These are phyloP conservation scores for Acanthiza pusilla DNA, from an alignment of 2,797 vertebrate genomes.

Conservation along the genomic window DNA sequence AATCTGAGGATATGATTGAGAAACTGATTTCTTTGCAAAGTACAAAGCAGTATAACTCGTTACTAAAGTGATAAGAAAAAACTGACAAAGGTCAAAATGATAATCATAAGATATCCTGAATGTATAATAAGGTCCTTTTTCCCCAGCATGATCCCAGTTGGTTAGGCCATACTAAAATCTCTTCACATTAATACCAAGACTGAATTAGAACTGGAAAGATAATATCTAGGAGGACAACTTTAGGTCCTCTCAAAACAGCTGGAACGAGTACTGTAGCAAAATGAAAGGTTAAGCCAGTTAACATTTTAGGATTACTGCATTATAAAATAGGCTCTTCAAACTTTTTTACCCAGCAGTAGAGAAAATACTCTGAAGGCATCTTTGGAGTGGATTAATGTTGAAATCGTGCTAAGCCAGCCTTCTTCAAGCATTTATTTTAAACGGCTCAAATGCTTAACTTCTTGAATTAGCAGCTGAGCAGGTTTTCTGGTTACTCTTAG, in stretches of 20 bases:
- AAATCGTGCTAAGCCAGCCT: slow-evolving; percentile 6
- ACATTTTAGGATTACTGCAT: background rate
- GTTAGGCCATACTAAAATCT: background rate
- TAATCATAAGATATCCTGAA: background rate
- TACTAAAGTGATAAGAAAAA: background rate
- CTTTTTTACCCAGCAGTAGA: background rate
- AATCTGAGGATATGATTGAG: background rate
- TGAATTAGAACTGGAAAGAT: background rate
- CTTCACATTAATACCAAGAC: background rate
- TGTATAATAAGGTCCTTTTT: background rate
- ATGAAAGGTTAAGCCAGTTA: background rate
- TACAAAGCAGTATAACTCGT: background rate
- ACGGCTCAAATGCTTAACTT: background rate
- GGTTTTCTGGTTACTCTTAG: background rate
- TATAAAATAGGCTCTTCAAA: background rate
- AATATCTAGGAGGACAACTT: background rate
- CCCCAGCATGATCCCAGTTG: background rate
- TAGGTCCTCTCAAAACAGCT: background rate
- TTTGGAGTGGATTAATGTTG: slow-evolving; percentile 18
- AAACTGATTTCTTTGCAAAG: background rate
- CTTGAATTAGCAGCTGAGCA: background rate
- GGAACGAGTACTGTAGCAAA: background rate
- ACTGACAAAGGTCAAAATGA: background rate
- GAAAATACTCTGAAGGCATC: slow-evolving; percentile 1
- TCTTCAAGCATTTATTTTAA: slow-evolving; percentile 31